A percentile compares a stretch with the other conserved stretches of the same genome.
These are phyloP conservation scores for Agrochola circellaris DNA, from an alignment of 2,888 invertebrate genomes.

Conservation along the genomic window DNA sequence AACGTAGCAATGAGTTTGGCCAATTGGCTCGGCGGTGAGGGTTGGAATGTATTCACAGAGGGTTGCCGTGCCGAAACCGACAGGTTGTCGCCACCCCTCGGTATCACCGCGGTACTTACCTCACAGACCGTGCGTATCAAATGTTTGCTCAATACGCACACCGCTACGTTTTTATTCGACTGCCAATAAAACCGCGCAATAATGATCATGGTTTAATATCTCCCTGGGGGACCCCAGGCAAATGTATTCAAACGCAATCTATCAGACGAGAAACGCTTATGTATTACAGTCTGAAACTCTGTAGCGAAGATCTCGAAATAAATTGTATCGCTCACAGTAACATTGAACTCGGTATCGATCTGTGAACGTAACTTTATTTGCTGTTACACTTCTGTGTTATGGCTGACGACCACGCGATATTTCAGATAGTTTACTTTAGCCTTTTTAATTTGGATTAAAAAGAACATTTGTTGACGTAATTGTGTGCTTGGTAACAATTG, in stretches of 20 bases:
- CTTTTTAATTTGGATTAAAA: constrained; percentile 50
- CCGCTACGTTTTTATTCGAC: constrained; percentile 72
- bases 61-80: constrained; percentile 70
- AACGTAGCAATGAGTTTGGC: constrained; percentile 57
- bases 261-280: constrained; percentile 52
- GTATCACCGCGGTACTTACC: constrained; percentile 60
- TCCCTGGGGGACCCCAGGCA: constrained; percentile 65
- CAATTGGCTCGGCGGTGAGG: constrained; percentile 65
- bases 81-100: constrained; percentile 76
- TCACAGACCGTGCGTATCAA: constrained; percentile 48
- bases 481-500: constrained; percentile 40
- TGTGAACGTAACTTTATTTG: constrained; percentile 40
- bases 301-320: constrained; percentile 34
- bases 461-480: constrained; percentile 42
- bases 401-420: constrained; percentile 44
- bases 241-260: constrained; percentile 75
- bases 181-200: constrained; percentile 75
- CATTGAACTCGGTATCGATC: constrained; percentile 60
- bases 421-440: constrained; percentile 33
- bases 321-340: constrained; percentile 32
- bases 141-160: constrained; percentile 77
- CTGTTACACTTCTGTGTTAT: constrained; percentile 49
- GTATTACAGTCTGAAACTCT: constrained; percentile 12
- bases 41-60: constrained; percentile 60
- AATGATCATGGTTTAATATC: constrained; percentile 74